These are phyloP conservation scores for Phrynocephalus guinanensis DNA, from an alignment of 2,797 vertebrate species.

Conservation along the genomic window DNA sequence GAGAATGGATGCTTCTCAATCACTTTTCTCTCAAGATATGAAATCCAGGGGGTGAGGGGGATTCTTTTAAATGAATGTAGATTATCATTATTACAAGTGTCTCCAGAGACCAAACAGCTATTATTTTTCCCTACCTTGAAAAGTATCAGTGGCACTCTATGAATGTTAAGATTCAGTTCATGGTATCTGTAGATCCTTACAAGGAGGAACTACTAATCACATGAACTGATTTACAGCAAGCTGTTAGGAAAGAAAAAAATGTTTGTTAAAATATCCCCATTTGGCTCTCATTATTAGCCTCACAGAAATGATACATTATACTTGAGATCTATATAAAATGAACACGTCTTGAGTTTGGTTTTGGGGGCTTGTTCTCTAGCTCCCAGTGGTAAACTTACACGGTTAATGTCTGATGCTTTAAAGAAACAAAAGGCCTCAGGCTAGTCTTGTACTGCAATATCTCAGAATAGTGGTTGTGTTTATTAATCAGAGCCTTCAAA, in stretches of 20 bases:
- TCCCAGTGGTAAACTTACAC: slow-evolving; percentile 72
- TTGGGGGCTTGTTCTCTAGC: slow-evolving; percentile 56
- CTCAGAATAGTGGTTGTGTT: slow-evolving; percentile 59
- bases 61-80: background rate
- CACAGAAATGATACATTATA: slow-evolving; percentile 64
- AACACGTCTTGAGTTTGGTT: slow-evolving; percentile 55
- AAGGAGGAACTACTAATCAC: slow-evolving; percentile 60
- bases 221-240: slow-evolving; percentile 45
- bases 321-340: slow-evolving; percentile 71
- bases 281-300: slow-evolving; percentile 67
- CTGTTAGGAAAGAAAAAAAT: slow-evolving; percentile 60
- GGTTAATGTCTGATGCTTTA: slow-evolving; percentile 73
- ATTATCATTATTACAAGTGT: slow-evolving; percentile 20
- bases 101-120: background rate
- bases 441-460: slow-evolving; percentile 61
- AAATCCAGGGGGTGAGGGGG: no score
- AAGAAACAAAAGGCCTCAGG: slow-evolving; percentile 72
- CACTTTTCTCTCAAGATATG: background rate
- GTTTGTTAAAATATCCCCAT: slow-evolving; percentile 41
- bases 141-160: slow-evolving; percentile 38
- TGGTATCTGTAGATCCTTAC: slow-evolving; percentile 48
- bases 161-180: slow-evolving; percentile 64
- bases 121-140: slow-evolving; percentile 43
- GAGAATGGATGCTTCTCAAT: background rate
- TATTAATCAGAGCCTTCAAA: slow-evolving; percentile 70